These are phyloP conservation scores for Capitulum mitella DNA, from an alignment of 2,888 invertebrate species.

Conservation along the genomic window DNA sequence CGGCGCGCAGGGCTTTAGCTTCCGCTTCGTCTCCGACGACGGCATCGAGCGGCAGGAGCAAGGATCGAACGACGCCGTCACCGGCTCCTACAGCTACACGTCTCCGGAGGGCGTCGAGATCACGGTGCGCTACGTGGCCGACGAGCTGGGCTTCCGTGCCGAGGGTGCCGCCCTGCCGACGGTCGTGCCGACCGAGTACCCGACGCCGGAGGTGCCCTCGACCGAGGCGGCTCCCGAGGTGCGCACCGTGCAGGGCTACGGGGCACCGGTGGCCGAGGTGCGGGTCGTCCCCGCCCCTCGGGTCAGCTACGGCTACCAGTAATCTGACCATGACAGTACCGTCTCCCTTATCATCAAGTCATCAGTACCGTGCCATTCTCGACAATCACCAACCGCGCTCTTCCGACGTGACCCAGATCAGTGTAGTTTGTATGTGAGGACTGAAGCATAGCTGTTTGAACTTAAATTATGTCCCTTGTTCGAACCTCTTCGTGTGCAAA, in stretches of 20 bases:
- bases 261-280: not conserved
- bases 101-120: not conserved
- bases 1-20: not conserved
- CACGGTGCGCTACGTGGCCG: not conserved
- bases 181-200: slow-evolving; percentile 2
- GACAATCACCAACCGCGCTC: too few species aligned
- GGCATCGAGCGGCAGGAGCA: not conserved
- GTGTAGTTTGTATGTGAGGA: too few species aligned
- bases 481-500: too few species aligned
- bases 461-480: too few species aligned
- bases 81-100: not conserved
- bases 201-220: not conserved
- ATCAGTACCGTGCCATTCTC: too few species aligned
- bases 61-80: not conserved
- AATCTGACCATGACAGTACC: too few species aligned
- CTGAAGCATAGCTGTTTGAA: too few species aligned
- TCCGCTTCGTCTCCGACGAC: slow-evolving; percentile 4
- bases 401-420: too few species aligned
- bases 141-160: not conserved
- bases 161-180: not conserved
- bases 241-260: not conserved
- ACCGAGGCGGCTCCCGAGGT: not conserved
- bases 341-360: too few species aligned
- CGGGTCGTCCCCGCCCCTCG: not conserved
- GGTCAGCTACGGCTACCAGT: not conserved